Base-by-base conservation (phyloP, 2,797 vertebrate genomes). In the Setipinna tenuifilis region DNA sequence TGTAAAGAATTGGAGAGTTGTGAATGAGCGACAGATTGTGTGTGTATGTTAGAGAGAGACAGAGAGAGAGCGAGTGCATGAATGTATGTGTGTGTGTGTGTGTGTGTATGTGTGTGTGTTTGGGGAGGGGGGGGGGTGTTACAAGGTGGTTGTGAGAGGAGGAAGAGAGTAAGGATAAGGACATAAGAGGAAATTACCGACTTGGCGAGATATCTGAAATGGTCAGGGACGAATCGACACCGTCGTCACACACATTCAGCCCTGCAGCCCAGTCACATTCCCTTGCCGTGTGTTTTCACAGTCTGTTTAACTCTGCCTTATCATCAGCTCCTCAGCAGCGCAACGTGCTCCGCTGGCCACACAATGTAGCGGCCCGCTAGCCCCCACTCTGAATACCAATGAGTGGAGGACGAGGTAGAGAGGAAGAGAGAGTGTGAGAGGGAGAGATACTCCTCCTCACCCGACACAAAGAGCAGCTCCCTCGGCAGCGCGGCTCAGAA, bases 261-360 rank as follows among this genome's bases (percentile, higher is more conserved):
- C 7, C 17, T 78, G 35, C 0, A 17, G 17, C 19, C 71, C 0
- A 17, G 17, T 44, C 71, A 44, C 68, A 3, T 54, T 57, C 83
- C 19, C 50, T 11, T 31, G 46, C 25, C 48, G 71, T 31, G 35
- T 50, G 68, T 86, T 83, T 86, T 83, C 82, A 86, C 82, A 81
- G 50, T 78, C 50, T n/a, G 57, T 83, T 86, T 82, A 83, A 50
- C 82, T 83, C 82, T 62, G 82, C 28, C 54, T 28, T 58, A 83
- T 86, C 65, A 61, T 86, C 85, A 86, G 19, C 50, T 80, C 54
- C 78, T 83, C 68, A 81, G 65, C 82, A 86, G 46, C 48, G 17
- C 62, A 25, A 50, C 21, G 31, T 41, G 75, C 65, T 21, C 71
- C 71, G 5, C 71, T 78, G 71, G 31, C 17, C 31, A 78, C 71